phyloP scores from a whole-genome alignment of 2,888 invertebrate genomes.

The Myopa tessellatipennis region DNA sequence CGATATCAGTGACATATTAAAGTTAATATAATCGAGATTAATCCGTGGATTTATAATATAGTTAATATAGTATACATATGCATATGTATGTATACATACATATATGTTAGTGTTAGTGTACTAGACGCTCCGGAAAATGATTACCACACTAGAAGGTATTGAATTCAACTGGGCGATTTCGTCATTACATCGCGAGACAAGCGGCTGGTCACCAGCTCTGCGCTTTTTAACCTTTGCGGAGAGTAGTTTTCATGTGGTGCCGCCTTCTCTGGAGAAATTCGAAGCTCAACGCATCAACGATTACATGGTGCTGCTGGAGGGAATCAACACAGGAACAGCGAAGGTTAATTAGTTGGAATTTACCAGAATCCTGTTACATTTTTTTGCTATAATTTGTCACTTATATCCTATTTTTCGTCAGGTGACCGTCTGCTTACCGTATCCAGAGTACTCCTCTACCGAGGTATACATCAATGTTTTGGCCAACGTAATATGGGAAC shows the following conservation, averaged over 20 bases:
- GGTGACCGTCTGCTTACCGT: constrained; percentile 73
- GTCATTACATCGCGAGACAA: constrained; percentile 53
- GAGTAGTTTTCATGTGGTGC: constrained; percentile 79
- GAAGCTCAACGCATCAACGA: constrained; percentile 82
- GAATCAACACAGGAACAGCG: constrained; percentile 86
- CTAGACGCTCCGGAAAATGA: too few relatives aligned
- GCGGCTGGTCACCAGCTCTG: constrained; percentile 62
- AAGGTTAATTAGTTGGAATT: constrained; percentile 70
- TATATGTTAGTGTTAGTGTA: too few relatives aligned
- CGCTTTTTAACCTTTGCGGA: constrained; percentile 65
- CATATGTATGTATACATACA: too few relatives aligned
- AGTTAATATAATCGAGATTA: too few relatives aligned
- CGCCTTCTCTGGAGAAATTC: constrained; percentile 78
- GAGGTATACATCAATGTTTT: constrained; percentile 86
- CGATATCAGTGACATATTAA: too few relatives aligned
- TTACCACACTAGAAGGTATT: constrained; percentile 91
- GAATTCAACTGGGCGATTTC: constrained; percentile 88
- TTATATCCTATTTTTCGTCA: constrained; percentile 51
- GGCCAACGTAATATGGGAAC: constrained; percentile 93
- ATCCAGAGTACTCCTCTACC: constrained; percentile 73
- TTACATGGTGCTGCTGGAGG: constrained; percentile 87
- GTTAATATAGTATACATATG: too few relatives aligned
- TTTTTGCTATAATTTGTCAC: background rate
- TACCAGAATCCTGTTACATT: background rate
- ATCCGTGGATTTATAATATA: too few relatives aligned